phyloP scores from a whole-genome alignment of 2,113 vertebrate species.

The Oostethus manadensis region DNA sequence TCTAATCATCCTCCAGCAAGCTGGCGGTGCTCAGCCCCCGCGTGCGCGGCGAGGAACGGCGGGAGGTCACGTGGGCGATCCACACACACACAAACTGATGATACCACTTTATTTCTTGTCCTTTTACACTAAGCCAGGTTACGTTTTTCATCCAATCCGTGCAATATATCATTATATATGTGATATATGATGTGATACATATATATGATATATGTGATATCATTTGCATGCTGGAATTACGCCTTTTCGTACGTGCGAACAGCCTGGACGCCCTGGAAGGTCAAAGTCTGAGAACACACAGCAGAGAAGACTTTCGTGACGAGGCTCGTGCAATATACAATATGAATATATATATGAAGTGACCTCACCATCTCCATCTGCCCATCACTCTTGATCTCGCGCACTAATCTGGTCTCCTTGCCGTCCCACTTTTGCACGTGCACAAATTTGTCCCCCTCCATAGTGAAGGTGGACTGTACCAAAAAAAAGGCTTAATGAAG shows the following conservation, averaged over 20 bases:
- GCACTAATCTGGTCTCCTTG: slow-evolving; percentile 88
- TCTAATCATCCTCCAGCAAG: slow-evolving; percentile 54
- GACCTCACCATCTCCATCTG: slow-evolving; percentile 91
- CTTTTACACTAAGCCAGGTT: too few species aligned
- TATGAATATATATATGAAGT: too few species aligned
- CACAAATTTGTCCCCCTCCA: slow-evolving; percentile 87
- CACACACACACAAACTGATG: neutral
- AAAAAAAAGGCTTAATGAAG: neutral
- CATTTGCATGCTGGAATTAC: slow-evolving; percentile 43
- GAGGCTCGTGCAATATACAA: too few species aligned
- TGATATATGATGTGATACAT: too few species aligned
- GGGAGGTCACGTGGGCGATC: neutral
- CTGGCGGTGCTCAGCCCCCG: slow-evolving; percentile 42
- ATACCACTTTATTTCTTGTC: neutral
- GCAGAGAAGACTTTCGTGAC: slow-evolving; percentile 31
- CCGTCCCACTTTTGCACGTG: slow-evolving; percentile 94
- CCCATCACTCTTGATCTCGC: slow-evolving; percentile 87
- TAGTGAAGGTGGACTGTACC: slow-evolving; percentile 81
- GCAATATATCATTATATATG: too few species aligned
- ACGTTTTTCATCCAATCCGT: too few species aligned
- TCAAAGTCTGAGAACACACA: slow-evolving; percentile 80
- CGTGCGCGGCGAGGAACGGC: too few species aligned
- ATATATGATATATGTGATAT: too few species aligned
- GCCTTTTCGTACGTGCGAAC: slow-evolving; percentile 94
- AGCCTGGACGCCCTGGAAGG: slow-evolving; percentile 82